Evolutionary conservation across 2,113 vertebrate species (phyloP), one percentile per base, ranked within the genome.

Genomic region (Seriola dumerili): DNA sequence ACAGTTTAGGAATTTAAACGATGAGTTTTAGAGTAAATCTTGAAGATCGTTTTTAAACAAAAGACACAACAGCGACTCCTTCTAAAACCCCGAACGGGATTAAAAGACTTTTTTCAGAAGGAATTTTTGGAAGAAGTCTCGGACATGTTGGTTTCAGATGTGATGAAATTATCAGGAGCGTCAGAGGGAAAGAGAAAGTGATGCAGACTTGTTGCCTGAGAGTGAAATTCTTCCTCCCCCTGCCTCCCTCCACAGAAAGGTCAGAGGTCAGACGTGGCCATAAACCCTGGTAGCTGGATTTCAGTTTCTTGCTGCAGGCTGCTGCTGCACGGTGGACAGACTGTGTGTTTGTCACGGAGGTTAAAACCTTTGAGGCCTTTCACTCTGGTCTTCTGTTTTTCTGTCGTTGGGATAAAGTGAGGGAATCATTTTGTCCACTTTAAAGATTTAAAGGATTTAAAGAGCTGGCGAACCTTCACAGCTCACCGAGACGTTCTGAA

Each of bases 381-480:
- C 13, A 46, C 13, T 46, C 44, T 16, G 17, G 16, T 8, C 21
- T 52, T 19, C 21, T 52, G 1, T 21, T 52, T 52, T 52, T 52
- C 32, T 38, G 19, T 9, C 3, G 6, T 16, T 17, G 38, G 52
- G 21, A 17, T 50, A 50, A 50, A 50, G 16, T 50, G 14, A 17
- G 17, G 29, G 46, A 50, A 50, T 50, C 16, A 17, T 50, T 50
- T 44, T 8, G 48, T 8, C 19, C 17, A 21, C 48, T 21, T 29
- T 52, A 52, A 52, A 52, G 67, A 59, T 77, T 72, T 61, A 72
- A 61, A 13, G 5, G 34, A 54, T 21, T 9, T 23, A 11, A 54
- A 54, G 52, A 54, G 11, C 21, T 23, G 52, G 52, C 7, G 21
- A n/a, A 10, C 1, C 52, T n/a, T 21, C 9, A 3, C 52, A 10